Percentiles rank a stretch among this genome's conserved stretches.
Evolutionary conservation across 2,797 vertebrate species (phyloP).

Genomic region (Xerus rutilus): DNA sequence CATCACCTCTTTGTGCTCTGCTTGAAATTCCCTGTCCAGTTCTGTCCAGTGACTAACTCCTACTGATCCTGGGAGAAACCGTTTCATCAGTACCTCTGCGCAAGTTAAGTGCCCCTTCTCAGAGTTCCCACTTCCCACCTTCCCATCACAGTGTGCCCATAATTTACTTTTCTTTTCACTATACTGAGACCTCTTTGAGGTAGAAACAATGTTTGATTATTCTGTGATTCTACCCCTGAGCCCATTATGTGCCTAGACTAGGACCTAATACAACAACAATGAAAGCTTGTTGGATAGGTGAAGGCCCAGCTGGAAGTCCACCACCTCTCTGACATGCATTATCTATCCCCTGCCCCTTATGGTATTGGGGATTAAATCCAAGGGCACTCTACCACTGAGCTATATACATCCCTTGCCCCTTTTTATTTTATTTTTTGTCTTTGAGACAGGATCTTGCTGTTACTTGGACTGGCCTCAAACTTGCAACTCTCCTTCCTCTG

Average conservation of each 20-base stretch:
- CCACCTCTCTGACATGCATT: background rate
- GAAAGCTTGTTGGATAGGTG: background rate
- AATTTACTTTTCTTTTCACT: background rate
- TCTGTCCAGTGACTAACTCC: background rate
- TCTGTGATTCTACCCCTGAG: background rate
- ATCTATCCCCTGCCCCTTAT: no score
- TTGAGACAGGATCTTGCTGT: no score
- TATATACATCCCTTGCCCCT: no score
- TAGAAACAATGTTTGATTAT: background rate
- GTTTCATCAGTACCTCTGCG: background rate
- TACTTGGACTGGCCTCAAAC: no score
- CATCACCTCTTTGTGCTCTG: background rate
- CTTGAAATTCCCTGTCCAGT: background rate
- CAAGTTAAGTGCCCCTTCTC: background rate
- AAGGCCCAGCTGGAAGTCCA: background rate
- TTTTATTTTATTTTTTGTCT: no score
- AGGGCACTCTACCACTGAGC: no score
- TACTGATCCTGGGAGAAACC: background rate
- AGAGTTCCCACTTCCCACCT: background rate
- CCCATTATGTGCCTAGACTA: background rate
- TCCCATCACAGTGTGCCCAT: background rate
- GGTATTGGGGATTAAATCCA: no score
- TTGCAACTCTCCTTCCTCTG: no score
- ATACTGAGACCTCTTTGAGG: background rate
- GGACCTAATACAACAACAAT: background rate